Percentiles rank a stretch among this genome's conserved stretches.
These are phyloP conservation scores for Rafetus swinhoei DNA, from an alignment of 2,113 vertebrate genomes.

Conservation along the genomic window DNA sequence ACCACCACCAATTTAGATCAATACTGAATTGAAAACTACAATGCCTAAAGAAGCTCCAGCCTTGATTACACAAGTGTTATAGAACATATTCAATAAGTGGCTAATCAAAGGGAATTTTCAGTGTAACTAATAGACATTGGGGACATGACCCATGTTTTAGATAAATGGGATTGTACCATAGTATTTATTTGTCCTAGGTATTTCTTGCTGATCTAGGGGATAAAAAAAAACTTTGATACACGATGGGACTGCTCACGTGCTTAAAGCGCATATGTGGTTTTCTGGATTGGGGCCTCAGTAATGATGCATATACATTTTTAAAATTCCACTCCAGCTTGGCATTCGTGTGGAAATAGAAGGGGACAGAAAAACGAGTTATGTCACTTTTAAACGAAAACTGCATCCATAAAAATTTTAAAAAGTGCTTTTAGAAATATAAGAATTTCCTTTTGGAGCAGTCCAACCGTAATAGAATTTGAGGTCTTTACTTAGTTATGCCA, in stretches of 20 bases:
- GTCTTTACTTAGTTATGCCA: neutral
- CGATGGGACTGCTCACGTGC: neutral
- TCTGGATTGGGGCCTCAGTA: neutral
- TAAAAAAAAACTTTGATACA: neutral
- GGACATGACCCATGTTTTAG: accelerated
- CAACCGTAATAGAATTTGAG: neutral
- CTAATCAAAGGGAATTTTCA: neutral
- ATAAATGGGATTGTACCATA: neutral
- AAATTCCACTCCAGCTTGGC: neutral
- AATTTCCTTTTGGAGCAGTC: constrained; percentile 3
- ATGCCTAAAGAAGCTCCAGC: accelerated
- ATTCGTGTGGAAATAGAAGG: neutral
- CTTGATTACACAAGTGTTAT: neutral
- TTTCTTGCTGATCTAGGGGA: neutral
- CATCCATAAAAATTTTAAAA: constrained; percentile 5
- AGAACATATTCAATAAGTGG: neutral
- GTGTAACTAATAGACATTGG: neutral
- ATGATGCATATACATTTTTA: neutral
- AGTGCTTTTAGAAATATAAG: neutral
- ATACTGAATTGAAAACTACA: neutral
- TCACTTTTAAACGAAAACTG: neutral
- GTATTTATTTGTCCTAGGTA: neutral
- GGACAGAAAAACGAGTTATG: neutral
- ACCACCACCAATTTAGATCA: neutral
- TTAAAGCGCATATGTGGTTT: neutral